Evolutionary conservation across 2,888 invertebrate species (phyloP), one percentile per base, ranked within the genome.

Genomic region (Brassicogethes aeneus): DNA sequence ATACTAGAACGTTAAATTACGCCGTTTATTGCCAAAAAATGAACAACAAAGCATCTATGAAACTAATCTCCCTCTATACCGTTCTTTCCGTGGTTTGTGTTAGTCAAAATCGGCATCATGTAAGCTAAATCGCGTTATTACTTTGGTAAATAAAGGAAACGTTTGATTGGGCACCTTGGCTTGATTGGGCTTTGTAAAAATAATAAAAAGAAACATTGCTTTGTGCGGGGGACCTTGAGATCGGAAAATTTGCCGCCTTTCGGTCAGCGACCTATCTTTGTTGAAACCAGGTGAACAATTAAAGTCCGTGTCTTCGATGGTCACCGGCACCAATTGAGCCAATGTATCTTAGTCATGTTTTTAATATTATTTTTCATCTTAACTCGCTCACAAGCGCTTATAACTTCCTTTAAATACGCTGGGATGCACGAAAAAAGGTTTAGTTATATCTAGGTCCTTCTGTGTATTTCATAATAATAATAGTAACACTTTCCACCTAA

Each of bases 211-310:
- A 14, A 33, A 33, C 33, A 33, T n/a, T n/a, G n/a, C n/a, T n/a
- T n/a, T 14, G 14, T 33, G 32, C 12, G 8, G 32, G 32, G 32
- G 32, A 32, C 32, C 32, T 32, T 32, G 32, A 32, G 12, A 23
- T 23, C 32, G 12, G 8, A 10, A 7, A 7, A 13, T 8, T 13
- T 13, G 32, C 5, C 32, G 5, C 32, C 32, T 32, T 32, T 13
- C 32, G 32, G 32, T 32, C 32, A 13, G 3, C 32, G 32, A 32
- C 32, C 32, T 13, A 32, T 32, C 32, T 32, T 32, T 38, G 46
- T 31, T 40, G 36, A 37, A 36, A 40, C 41, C 41, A 46, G 44
- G 32, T 32, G 32, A 32, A 8, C 32, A 13, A 8, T 12, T 7
- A 13, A 32, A 32, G 12, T 10, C 3, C 14, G 12, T 32, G 7